Percentiles rank a stretch among this genome's conserved stretches.
These are phyloP conservation scores for Danaus melanippus DNA, from an alignment of 1,140 invertebrate species.

Conservation along the genomic window DNA sequence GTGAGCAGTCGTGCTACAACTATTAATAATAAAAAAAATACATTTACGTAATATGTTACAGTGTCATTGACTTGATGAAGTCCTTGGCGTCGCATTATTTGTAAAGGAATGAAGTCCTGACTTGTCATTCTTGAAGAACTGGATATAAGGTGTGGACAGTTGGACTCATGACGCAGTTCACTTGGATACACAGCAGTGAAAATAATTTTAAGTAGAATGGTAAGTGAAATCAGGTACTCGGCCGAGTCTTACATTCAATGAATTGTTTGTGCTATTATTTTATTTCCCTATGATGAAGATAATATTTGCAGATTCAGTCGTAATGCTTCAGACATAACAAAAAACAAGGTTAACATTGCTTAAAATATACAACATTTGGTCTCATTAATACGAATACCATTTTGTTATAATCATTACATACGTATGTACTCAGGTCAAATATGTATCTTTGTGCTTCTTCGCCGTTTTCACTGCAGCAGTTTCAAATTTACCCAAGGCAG, in stretches of 20 bases:
- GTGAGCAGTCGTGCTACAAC: no score
- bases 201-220: slow-evolving; percentile 45
- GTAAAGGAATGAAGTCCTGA: slow-evolving; percentile 64
- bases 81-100: slow-evolving; percentile 55
- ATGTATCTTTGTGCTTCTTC: slow-evolving; percentile 25
- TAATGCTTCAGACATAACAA: no score
- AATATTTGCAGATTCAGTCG: no score
- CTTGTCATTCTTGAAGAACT: slow-evolving; percentile 59
- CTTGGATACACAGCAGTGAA: slow-evolving; percentile 35
- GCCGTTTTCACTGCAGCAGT: slow-evolving; percentile 26
- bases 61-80: slow-evolving; percentile 52
- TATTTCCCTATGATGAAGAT: no score
- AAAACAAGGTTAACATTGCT: no score
- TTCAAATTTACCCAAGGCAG: slow-evolving; percentile 20
- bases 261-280: not conserved
- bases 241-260: no score
- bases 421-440: slow-evolving; percentile 37
- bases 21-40: not conserved
- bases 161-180: slow-evolving; percentile 42
- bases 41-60: slow-evolving; percentile 26
- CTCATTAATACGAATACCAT: no score
- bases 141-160: slow-evolving; percentile 61
- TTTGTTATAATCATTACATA: no score
- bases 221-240: slow-evolving; percentile 25
- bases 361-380: no score